These are phyloP conservation scores for Leptopterna dolabrata DNA, from an alignment of 2,888 invertebrate species.

Conservation along the genomic window DNA sequence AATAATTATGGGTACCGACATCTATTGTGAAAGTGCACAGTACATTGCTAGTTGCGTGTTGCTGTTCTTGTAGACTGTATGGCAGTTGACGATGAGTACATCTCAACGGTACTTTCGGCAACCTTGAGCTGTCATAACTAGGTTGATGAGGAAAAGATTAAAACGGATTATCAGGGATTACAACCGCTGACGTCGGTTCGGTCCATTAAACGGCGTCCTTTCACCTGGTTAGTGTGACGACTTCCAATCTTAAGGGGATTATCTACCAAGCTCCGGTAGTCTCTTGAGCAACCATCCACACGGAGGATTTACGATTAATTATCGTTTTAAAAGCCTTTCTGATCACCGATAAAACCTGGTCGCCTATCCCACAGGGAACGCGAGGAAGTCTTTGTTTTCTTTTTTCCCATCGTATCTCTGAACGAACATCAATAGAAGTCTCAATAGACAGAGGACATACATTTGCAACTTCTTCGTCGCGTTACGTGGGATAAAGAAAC, in stretches of 20 bases:
- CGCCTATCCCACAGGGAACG: neutral
- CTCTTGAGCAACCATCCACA: neutral
- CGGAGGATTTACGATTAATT: neutral
- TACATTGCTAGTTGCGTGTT: too few relatives aligned
- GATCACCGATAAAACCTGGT: neutral
- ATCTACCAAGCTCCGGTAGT: neutral
- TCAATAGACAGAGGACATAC: neutral
- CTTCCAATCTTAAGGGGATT: neutral
- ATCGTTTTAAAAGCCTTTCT: neutral
- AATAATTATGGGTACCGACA: too few relatives aligned
- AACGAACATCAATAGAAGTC: neutral
- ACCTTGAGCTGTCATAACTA: neutral
- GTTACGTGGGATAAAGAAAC: neutral
- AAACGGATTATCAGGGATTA: neutral
- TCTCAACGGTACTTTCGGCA: neutral
- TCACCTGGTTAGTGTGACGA: constrained; percentile 2
- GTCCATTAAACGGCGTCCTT: neutral
- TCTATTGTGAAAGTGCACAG: too few relatives aligned
- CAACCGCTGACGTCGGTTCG: neutral
- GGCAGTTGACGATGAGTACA: too few relatives aligned
- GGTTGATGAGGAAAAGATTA: neutral
- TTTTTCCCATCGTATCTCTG: neutral
- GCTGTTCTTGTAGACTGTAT: too few relatives aligned
- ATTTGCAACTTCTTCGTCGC: neutral
- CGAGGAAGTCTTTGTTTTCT: neutral